These are phyloP conservation scores for Colossoma macropomum DNA, from an alignment of 2,113 vertebrate genomes.

Conservation along the genomic window DNA sequence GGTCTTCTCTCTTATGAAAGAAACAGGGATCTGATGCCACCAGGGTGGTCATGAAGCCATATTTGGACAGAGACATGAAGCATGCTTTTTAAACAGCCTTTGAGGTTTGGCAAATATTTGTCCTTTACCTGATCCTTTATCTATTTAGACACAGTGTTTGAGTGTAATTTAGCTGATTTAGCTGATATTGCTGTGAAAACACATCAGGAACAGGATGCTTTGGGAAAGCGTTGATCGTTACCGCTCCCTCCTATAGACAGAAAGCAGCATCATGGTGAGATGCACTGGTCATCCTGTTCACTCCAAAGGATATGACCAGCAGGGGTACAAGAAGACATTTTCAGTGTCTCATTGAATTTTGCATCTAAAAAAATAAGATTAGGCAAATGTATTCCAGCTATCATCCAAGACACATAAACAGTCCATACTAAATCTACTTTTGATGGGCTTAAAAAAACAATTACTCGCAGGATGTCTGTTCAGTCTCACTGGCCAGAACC, in stretches of 20 bases:
- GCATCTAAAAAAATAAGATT: slow-evolving; percentile 33
- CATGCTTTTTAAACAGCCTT: not conserved
- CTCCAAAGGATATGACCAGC: slow-evolving; percentile 36
- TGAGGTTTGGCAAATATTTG: not conserved
- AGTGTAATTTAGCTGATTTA: not conserved
- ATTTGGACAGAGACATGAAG: not conserved
- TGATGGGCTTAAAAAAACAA: slow-evolving; percentile 37
- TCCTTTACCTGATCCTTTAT: not conserved
- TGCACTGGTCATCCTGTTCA: not conserved
- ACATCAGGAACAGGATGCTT: not conserved
- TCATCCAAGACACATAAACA: slow-evolving; percentile 54
- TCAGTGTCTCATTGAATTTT: slow-evolving; percentile 18
- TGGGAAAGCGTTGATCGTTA: not conserved
- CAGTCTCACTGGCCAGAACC: not conserved
- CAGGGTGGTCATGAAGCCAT: not conserved
- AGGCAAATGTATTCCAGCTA: slow-evolving; percentile 42
- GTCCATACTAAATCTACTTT: not conserved
- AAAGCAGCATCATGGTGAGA: not conserved
- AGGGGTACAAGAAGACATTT: slow-evolving; percentile 13
- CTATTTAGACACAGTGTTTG: not conserved
- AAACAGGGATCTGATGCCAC: not conserved
- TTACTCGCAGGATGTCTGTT: slow-evolving; percentile 1
- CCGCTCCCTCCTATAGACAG: not conserved
- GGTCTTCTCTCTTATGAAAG: not conserved
- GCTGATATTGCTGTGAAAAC: slow-evolving; percentile 11